These are phyloP conservation scores for Atherinosoma microstoma DNA, from an alignment of 2,797 vertebrate species.

Conservation along the genomic window DNA sequence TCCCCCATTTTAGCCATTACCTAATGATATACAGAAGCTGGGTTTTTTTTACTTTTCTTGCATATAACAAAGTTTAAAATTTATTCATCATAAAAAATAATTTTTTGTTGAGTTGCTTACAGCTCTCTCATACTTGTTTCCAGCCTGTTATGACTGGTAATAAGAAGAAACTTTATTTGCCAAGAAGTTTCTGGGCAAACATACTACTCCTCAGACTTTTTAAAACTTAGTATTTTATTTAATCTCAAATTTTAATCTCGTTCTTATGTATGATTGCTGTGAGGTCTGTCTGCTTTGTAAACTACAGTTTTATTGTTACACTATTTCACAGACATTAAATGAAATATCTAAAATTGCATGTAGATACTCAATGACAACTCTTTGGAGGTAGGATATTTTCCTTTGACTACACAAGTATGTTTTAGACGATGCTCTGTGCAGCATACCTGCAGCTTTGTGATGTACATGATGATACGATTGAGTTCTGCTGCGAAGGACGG, in stretches of 20 bases:
- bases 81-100: not conserved
- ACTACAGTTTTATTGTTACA: not conserved
- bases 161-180: not conserved
- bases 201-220: not conserved
- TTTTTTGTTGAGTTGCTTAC: not conserved
- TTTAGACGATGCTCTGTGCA: slow-evolving; percentile 9
- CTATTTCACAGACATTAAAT: not conserved
- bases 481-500: slow-evolving; percentile 78
- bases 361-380: slow-evolving; percentile 2
- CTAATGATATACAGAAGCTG: not conserved
- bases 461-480: slow-evolving; percentile 68
- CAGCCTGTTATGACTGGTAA: not conserved
- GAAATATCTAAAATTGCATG: not conserved
- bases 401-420: not conserved
- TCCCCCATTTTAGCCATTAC: no score
- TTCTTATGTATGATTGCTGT: not conserved
- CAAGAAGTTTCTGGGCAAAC: not conserved
- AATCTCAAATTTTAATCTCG: not conserved
- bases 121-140: not conserved
- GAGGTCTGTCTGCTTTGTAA: not conserved
- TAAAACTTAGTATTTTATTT: not conserved
- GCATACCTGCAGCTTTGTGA: slow-evolving; percentile 78
- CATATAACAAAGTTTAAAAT: not conserved
- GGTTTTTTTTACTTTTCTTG: not conserved
- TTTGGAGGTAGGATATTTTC: not conserved